Evolutionary conservation across 23 tunicate genomes (phyloP).

Genomic region (Botrylloides violaceus): DNA sequence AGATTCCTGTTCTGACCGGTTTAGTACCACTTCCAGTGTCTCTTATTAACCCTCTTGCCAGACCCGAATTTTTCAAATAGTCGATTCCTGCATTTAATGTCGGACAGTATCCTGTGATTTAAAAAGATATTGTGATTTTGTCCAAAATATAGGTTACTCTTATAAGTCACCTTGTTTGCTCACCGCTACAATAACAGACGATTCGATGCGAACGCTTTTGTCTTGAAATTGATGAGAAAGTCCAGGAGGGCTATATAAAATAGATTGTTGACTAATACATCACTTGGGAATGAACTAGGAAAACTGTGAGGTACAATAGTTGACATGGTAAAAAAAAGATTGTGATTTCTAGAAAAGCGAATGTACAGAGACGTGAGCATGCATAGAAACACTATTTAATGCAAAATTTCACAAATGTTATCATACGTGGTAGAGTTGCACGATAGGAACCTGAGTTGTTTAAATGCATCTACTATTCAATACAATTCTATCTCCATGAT

Average conservation of each 20-base stretch:
- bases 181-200: conserved; percentile 7
- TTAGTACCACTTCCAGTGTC: not conserved
- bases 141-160: not conserved
- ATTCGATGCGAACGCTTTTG: not conserved
- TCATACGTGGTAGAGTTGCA: no score
- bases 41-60: conserved; percentile 14
- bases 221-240: not conserved
- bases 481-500: no score
- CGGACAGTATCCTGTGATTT: conserved; percentile 39
- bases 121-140: not conserved
- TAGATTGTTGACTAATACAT: no score
- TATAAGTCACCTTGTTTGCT: conserved; percentile 20
- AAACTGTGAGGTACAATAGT: no score
- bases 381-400: no score
- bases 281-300: no score
- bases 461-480: no score
- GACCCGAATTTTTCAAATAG: conserved; percentile 11
- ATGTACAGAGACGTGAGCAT: no score
- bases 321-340: no score
- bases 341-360: no score
- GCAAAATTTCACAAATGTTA: no score
- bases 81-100: conserved; percentile 14
- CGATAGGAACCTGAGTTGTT: no score
- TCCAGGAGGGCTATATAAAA: conserved; percentile 4
- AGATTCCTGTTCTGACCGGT: conserved; percentile 7